Base-by-base conservation (phyloP, 2,888 invertebrate genomes). In the Nemotelus nigrinus region DNA sequence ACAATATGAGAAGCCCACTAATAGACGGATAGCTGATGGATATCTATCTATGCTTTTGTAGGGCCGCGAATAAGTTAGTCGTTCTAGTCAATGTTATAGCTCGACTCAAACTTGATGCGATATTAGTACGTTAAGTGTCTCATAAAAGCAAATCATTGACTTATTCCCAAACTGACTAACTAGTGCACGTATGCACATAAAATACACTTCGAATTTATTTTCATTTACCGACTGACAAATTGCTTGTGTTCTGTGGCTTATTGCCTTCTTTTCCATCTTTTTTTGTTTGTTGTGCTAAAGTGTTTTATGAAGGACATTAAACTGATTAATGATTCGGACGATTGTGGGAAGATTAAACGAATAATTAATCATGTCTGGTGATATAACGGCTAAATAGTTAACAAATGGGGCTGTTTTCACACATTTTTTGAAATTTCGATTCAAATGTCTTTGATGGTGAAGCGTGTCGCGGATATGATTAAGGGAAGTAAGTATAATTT, bases 331-430 rank as follows among this genome's bases (percentile, higher is more conserved):
- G 6, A n/a, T 44, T 57, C 39, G 41, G 57, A 71, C 44, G 44
- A 44, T n/a, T 41, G 57, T 71, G 71, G 41, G 71, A 71, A 71
- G 39, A 68, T 50, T 39, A 68, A 68, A 6, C 50, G 8, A 50
- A 50, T 50, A 50, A 50, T 50, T 50, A 50, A 50, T 50, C 50
- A 50, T 8, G 5, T 8, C 50, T 50, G 50, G 50, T 7, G 5
- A 50, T 50, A 50, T 7, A 8, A 50, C 25, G 25, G 25, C 25
- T 25, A 25, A 25, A 25, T 25, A 25, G 25, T 25, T 25, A 25
- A 25, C 1, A 25, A 25, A 25, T 25, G 25, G 25, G 25, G 25
- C 25, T 25, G 25, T 25, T 25, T 25, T 25, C 1, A 25, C 25
- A 25, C 25, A 25, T 25, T 25, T 25, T 25, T 25, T 25, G 25